A percentile compares a stretch with the other conserved stretches of the same genome.
Conservation (phyloP, 2,797 vertebrate species). For the Stomatorhinus walkeri region DNA sequence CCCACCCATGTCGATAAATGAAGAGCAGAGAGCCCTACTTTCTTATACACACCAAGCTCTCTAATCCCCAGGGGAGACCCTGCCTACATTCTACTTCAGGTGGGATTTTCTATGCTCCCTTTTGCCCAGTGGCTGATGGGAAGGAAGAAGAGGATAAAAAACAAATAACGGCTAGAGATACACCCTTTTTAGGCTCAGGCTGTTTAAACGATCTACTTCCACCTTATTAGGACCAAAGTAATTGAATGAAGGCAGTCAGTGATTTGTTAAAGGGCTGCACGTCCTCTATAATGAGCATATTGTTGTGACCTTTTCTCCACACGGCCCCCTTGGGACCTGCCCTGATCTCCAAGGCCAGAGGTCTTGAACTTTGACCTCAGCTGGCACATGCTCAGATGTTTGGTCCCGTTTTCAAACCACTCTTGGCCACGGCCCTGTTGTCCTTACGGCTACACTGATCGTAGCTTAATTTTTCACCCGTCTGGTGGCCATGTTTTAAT, state of each 20-base stretch:
- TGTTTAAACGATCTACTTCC: neutral
- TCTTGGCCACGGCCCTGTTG: neutral
- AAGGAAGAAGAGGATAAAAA: neutral
- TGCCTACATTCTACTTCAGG: slow-evolving; percentile 16
- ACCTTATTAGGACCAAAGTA: slow-evolving; percentile 18
- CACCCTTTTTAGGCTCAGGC: neutral
- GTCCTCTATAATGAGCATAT: slow-evolving; percentile 20
- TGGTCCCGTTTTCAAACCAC: neutral
- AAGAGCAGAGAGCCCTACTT: slow-evolving; percentile 7
- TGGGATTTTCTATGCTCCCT: slow-evolving; percentile 21
- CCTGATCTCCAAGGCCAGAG: neutral
- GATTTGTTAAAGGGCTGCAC: slow-evolving; percentile 12
- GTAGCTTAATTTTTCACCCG: neutral
- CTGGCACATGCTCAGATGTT: neutral
- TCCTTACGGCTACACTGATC: neutral
- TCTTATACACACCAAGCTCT: neutral
- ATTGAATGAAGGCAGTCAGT: slow-evolving; percentile 22
- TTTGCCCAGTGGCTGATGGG: slow-evolving; percentile 17
- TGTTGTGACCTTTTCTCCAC: slow-evolving; percentile 19
- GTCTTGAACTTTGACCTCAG: slow-evolving; percentile 23
- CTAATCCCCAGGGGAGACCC: slow-evolving; percentile 4
- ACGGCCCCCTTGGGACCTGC: slow-evolving; percentile 15
- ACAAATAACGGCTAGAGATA: neutral
- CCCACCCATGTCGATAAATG: slow-evolving; percentile 16
- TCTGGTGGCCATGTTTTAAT: neutral